Base-by-base conservation (phyloP, 1,140 invertebrate species). In the Drosophila quadrilineata region DNA sequence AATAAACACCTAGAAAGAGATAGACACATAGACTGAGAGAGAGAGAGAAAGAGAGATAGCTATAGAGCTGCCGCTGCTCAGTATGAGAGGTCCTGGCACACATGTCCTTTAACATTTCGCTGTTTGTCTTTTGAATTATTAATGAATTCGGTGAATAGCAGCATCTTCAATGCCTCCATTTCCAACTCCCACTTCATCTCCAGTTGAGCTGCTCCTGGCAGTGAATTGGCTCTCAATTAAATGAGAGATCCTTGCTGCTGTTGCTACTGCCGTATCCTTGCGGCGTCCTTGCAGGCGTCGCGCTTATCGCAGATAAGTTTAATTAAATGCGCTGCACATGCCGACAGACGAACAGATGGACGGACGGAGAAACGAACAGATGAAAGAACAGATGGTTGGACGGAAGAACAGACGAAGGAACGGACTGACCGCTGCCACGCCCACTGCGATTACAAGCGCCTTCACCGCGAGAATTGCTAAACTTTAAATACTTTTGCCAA, bases 91-190 rank as follows among this genome's bases (percentile, higher is more conserved):
- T n/a, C n/a, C n/a, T n/a, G n/a, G n/a, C 40, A 8, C 41, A 33
- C 33, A 40, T 48, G 26, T 49, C 33, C 52, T 56, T 36, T 56
- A 24, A 21, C 63, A 50, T 66, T 50, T 53, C 29, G 16, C 75
- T 79, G 75, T 80, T 80, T 77, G 62, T 68, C 74, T 58, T 74
- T 68, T 67, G 68, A 74, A 74, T 74, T 71, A 74, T 67, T 74
- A 74, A 74, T 74, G 68, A 57, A 60, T 40, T 52, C 45, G 56
- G 38, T 73, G 68, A 76, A 70, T 80, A 71, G 40, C 41, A 54
- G 36, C 28, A 12, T 4, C 49, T 48, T 21, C 17, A 2, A 1
- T n/a, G 6, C 1, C 28, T n/a, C 3, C 14, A 9, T 3, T 3
- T 24, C 10, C 26, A 3, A 0, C 24, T 28, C 12, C 14, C 10